Percentiles rank a stretch among this genome's conserved stretches.
These are phyloP conservation scores for Toxotes lorentzi DNA, from an alignment of 2,797 vertebrate species.

Conservation along the genomic window DNA sequence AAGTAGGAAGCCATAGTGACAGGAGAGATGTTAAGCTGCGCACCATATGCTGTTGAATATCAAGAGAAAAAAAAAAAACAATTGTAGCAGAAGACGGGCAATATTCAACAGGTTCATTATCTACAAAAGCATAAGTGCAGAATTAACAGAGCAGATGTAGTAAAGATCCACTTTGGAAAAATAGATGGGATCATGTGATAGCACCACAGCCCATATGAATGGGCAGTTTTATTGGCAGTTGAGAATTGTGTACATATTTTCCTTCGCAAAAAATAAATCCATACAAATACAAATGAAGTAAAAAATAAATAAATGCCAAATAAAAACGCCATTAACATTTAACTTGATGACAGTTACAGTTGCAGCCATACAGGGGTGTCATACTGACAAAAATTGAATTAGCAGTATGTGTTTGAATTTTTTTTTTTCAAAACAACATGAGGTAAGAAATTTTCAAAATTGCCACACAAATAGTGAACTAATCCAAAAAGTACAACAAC, in stretches of 20 bases:
- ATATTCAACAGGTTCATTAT: neutral
- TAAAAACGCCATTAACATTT: slow-evolving; percentile 40
- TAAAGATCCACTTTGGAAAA: slow-evolving; percentile 10
- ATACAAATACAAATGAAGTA: slow-evolving; percentile 65
- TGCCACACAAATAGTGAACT: slow-evolving; percentile 14
- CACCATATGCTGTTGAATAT: no score
- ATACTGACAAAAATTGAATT: neutral
- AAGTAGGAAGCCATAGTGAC: no score
- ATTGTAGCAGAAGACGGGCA: neutral
- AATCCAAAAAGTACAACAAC: slow-evolving; percentile 15
- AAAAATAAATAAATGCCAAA: slow-evolving; percentile 72
- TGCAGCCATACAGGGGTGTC: slow-evolving; percentile 21
- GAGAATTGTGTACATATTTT: slow-evolving; percentile 28
- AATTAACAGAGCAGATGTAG: slow-evolving; percentile 7
- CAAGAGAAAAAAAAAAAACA: neutral
- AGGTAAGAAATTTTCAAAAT: slow-evolving; percentile 52
- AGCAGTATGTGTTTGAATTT: slow-evolving; percentile 5
- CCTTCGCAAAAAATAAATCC: slow-evolving; percentile 48
- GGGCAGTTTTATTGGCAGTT: slow-evolving; percentile 72
- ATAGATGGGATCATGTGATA: slow-evolving; percentile 43
- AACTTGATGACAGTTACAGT: slow-evolving; percentile 21
- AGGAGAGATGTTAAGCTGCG: no score
- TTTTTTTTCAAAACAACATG: slow-evolving; percentile 40
- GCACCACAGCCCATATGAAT: slow-evolving; percentile 70
- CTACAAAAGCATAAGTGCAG: slow-evolving; percentile 20